Conservation (phyloP, 2,113 vertebrate species). For the Ornithorhynchus anatinus region DNA sequence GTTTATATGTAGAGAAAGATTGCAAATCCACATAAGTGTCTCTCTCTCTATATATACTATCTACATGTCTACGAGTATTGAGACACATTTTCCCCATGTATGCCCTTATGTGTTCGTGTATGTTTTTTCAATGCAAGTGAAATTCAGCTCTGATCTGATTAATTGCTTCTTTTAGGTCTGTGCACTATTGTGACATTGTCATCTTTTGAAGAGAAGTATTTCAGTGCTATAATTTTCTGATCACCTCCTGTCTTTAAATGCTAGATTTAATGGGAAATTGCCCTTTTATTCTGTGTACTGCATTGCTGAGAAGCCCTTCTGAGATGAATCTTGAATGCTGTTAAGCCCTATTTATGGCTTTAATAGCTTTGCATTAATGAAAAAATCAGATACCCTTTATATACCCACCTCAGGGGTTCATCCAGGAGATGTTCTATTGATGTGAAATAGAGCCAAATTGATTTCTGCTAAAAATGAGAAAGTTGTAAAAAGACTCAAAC, state of each 20-base stretch:
- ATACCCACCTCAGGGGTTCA: slow-evolving; percentile 24
- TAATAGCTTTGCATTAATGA: slow-evolving; percentile 50
- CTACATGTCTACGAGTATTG: too few relatives aligned
- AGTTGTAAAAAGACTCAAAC: slow-evolving; percentile 8
- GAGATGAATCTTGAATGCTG: slow-evolving; percentile 15
- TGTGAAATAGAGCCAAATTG: slow-evolving; percentile 23
- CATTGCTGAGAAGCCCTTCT: slow-evolving; percentile 17
- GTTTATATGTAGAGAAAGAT: too few relatives aligned
- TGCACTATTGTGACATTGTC: slow-evolving; percentile 5
- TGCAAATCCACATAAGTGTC: too few relatives aligned
- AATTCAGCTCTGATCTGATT: slow-evolving; percentile 16
- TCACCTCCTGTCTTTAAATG: slow-evolving; percentile 17
- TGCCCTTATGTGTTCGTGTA: not conserved
- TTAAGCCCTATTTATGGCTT: slow-evolving; percentile 38
- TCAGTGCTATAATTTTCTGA: not conserved
- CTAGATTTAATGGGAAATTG: slow-evolving; percentile 24
- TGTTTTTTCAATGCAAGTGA: slow-evolving; percentile 11
- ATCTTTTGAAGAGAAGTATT: slow-evolving; percentile 11
- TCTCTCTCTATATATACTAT: too few relatives aligned
- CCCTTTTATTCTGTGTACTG: slow-evolving; percentile 6
- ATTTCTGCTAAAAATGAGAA: slow-evolving; percentile 34
- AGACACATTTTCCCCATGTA: too few relatives aligned
- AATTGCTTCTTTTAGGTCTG: not conserved
- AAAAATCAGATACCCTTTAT: slow-evolving; percentile 35
- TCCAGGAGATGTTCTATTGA: slow-evolving; percentile 20